These are phyloP conservation scores for Acanthornis magna DNA, from an alignment of 2,797 vertebrate genomes.

Conservation along the genomic window DNA sequence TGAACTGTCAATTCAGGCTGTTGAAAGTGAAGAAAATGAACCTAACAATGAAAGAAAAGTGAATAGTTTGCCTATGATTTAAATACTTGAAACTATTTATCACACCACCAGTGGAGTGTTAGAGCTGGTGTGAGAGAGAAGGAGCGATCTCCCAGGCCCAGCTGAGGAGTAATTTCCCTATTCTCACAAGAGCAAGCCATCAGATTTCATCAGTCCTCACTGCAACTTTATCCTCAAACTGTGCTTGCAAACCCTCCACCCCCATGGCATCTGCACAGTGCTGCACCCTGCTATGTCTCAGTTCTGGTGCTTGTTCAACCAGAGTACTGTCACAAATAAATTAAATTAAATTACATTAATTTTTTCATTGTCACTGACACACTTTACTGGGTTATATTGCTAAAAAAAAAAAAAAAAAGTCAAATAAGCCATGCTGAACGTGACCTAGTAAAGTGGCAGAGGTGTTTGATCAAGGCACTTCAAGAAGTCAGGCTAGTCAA, in stretches of 20 bases:
- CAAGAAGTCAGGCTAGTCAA: background rate
- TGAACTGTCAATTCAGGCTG: background rate
- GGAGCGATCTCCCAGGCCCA: background rate
- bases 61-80: background rate
- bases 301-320: background rate
- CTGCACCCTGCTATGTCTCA: background rate
- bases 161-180: background rate
- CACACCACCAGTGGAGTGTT: background rate
- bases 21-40: background rate
- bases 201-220: background rate
- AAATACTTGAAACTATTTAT: background rate
- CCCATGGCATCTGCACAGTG: no score
- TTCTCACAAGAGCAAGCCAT: background rate
- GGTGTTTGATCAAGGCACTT: background rate
- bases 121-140: background rate
- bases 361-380: background rate
- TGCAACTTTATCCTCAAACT: background rate
- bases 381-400: background rate
- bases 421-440: background rate
- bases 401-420: background rate
- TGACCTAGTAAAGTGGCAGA: background rate
- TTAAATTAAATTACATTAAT: background rate
- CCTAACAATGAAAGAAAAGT: background rate
- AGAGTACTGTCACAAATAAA: background rate
- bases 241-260: background rate